Percentiles rank a stretch among this genome's conserved stretches.
phyloP scores from a whole-genome alignment of 2,888 invertebrate species.

The Anaspis maculata region DNA sequence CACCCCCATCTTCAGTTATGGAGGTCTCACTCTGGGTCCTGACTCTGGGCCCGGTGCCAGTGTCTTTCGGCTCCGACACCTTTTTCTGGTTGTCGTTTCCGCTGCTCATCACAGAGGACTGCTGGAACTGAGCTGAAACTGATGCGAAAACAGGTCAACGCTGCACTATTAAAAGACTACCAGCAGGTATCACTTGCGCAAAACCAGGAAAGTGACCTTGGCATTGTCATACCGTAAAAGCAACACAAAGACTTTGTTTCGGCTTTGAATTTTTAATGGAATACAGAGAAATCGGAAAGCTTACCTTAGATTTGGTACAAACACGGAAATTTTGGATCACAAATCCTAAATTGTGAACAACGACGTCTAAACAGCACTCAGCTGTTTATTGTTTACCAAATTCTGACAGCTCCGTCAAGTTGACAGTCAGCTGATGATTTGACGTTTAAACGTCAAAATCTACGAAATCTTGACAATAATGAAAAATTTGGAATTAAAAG shows the following conservation, averaged over 20 bases:
- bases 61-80: constrained; percentile 24
- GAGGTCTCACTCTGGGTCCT: constrained; percentile 40
- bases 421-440: constrained; percentile 3
- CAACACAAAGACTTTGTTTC: too few relatives aligned
- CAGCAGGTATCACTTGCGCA: neutral
- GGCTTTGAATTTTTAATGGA: too few relatives aligned
- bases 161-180: neutral
- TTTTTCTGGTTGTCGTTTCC: constrained; percentile 17
- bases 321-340: constrained; percentile 15
- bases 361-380: constrained; percentile 16
- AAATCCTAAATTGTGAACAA: too few relatives aligned
- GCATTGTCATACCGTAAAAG: too few relatives aligned
- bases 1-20: constrained; percentile 35
- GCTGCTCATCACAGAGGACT: constrained; percentile 11
- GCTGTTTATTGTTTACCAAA: constrained; percentile 23
- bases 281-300: too few relatives aligned
- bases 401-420: too few relatives aligned
- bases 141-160: neutral
- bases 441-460: constrained; percentile 9
- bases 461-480: too few relatives aligned
- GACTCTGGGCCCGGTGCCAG: constrained; percentile 25
- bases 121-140: constrained; percentile 15
- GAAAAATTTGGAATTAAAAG: too few relatives aligned
- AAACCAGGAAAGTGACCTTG: too few relatives aligned
- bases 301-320: too few relatives aligned